Evolutionary conservation across 2,113 vertebrate species (phyloP).

Genomic region (Ramphastos sulfuratus): DNA sequence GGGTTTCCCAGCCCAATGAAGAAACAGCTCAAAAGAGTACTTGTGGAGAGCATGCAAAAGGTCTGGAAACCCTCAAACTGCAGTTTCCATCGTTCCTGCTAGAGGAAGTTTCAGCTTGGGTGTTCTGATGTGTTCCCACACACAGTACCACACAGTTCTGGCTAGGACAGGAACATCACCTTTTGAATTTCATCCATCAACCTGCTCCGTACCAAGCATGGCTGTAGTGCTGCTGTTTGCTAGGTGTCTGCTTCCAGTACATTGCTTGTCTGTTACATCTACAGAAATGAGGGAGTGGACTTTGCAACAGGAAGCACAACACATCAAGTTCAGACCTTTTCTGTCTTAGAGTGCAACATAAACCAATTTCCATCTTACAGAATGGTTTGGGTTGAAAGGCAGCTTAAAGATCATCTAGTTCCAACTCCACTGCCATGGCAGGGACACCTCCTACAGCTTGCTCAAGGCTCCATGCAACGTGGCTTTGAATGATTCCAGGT

Average conservation of each 20-base stretch:
- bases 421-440: too few relatives aligned
- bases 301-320: background rate
- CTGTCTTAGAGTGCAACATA: background rate
- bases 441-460: too few relatives aligned
- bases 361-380: background rate
- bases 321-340: background rate
- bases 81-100: background rate
- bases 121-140: conserved; percentile 38
- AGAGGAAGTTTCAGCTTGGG: background rate
- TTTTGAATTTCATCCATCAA: conserved; percentile 35
- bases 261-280: background rate
- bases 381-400: too few relatives aligned
- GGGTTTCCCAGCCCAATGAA: background rate
- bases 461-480: too few relatives aligned
- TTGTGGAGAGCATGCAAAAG: background rate
- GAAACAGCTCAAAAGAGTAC: background rate
- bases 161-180: background rate
- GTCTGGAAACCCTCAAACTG: background rate
- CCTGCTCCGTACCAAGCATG: conserved; percentile 37
- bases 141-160: background rate
- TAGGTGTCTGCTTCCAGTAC: background rate
- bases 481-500: too few relatives aligned
- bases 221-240: background rate
- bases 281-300: background rate
- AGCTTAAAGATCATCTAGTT: too few relatives aligned